Conservation (phyloP, 1,140 invertebrate genomes). For the Camponotus floridanus region DNA sequence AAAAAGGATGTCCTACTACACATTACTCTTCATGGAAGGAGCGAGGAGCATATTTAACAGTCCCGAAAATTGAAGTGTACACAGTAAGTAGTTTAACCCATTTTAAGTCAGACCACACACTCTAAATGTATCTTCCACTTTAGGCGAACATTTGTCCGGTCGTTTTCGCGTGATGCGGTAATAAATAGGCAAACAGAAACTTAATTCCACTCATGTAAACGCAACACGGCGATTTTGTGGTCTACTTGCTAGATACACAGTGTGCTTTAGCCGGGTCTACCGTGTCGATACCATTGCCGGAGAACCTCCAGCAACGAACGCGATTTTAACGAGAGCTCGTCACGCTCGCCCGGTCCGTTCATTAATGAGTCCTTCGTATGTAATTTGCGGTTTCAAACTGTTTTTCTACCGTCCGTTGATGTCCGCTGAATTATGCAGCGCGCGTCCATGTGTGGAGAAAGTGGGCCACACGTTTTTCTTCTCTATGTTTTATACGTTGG, state of each 20-base stretch:
- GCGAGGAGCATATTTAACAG: neutral
- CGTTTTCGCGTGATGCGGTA: constrained; percentile 46
- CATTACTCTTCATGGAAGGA: neutral
- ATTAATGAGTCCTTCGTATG: constrained; percentile 56
- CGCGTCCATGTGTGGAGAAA: constrained; percentile 23
- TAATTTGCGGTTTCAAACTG: constrained; percentile 60
- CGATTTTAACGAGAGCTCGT: constrained; percentile 57
- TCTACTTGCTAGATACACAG: constrained; percentile 34
- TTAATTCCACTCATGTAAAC: constrained; percentile 35
- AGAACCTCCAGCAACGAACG: neutral
- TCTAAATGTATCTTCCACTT: neutral
- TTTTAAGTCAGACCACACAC: constrained; percentile 3
- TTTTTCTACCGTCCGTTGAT: constrained; percentile 39
- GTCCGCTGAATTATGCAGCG: constrained; percentile 49
- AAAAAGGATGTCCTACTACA: neutral
- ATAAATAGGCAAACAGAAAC: constrained; percentile 60
- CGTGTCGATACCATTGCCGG: constrained; percentile 17
- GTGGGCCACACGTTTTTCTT: neutral
- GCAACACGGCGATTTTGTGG: constrained; percentile 25
- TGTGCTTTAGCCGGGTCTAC: constrained; percentile 1
- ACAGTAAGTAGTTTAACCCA: constrained; percentile 17
- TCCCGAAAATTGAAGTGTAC: neutral
- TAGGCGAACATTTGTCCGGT: constrained; percentile 2
- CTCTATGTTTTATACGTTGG: constrained; percentile 18
- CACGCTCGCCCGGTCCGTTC: constrained; percentile 46